These are phyloP conservation scores for Esox niger DNA, from an alignment of 2,113 vertebrate species.

Conservation along the genomic window DNA sequence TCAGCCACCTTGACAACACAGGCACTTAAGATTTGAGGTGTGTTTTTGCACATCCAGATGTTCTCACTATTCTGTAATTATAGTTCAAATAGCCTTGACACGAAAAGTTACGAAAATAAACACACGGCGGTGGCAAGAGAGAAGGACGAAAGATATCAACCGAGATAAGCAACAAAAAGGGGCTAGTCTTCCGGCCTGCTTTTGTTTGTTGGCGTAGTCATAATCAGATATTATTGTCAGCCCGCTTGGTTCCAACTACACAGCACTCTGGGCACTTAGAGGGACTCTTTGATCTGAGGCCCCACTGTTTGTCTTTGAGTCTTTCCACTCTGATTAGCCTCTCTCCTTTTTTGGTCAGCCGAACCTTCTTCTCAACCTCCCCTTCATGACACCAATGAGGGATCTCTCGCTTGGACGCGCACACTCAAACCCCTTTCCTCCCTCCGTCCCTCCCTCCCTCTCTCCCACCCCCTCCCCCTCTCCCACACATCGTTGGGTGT, in stretches of 20 bases:
- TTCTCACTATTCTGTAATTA: not conserved
- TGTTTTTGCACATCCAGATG: not conserved
- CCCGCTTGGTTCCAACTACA: slow-evolving; percentile 29
- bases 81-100: not conserved
- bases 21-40: not conserved
- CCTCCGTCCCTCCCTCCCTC: slow-evolving; percentile 24
- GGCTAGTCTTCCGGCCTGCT: not conserved
- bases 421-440: slow-evolving; percentile 13
- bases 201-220: not conserved
- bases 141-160: not conserved
- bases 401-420: slow-evolving; percentile 17
- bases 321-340: slow-evolving; percentile 46
- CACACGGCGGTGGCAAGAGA: not conserved
- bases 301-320: slow-evolving; percentile 52
- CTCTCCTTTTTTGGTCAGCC: slow-evolving; percentile 21
- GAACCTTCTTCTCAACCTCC: slow-evolving; percentile 23
- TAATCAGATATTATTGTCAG: slow-evolving; percentile 9
- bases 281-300: slow-evolving; percentile 64
- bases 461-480: slow-evolving; percentile 18
- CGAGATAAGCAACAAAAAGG: not conserved
- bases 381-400: slow-evolving; percentile 9
- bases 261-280: slow-evolving; percentile 21
- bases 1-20: not conserved
- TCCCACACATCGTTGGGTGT: slow-evolving; percentile 38
- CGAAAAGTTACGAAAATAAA: not conserved